These are phyloP conservation scores for Drosophila nigritarsus DNA, from an alignment of 2,888 invertebrate genomes.

Conservation along the genomic window DNA sequence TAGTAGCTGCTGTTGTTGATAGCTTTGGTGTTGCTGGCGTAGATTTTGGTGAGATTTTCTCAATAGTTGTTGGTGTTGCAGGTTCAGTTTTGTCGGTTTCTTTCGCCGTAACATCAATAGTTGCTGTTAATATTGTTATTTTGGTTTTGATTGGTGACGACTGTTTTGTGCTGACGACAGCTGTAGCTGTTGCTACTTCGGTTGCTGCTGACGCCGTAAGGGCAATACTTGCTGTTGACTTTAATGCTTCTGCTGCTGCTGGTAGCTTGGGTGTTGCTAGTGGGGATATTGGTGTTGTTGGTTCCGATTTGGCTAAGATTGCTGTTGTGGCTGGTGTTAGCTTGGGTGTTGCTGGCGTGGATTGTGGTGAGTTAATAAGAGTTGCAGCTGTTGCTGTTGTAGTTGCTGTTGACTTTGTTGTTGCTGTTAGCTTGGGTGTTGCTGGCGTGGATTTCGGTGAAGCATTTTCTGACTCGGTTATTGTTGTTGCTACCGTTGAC, in stretches of 20 bases:
- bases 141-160: background rate
- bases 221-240: conserved; percentile 1
- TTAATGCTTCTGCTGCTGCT: background rate
- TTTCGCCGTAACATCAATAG: background rate
- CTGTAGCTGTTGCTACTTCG: conserved; percentile 4
- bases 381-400: conserved; percentile 6
- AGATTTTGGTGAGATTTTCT: conserved; percentile 1
- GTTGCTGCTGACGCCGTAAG: background rate
- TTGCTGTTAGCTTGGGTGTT: background rate
- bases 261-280: conserved; percentile 21
- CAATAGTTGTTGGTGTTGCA: background rate
- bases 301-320: conserved; percentile 1
- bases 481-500: background rate
- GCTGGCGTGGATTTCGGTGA: conserved; percentile 8
- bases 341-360: conserved; percentile 17
- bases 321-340: conserved; percentile 13
- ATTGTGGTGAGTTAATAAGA: conserved; percentile 10
- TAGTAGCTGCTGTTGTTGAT: conserved; percentile 8
- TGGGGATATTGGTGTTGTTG: conserved; percentile 11
- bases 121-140: background rate
- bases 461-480: background rate
- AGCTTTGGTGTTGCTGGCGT: conserved; percentile 7
- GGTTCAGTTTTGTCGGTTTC: background rate
- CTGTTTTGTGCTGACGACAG: background rate
- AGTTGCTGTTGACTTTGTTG: conserved; percentile 1